Evolutionary conservation across 2,888 invertebrate genomes (phyloP), one percentile per base, ranked within the genome.

Genomic region (Rhamphomyia laevipes): DNA sequence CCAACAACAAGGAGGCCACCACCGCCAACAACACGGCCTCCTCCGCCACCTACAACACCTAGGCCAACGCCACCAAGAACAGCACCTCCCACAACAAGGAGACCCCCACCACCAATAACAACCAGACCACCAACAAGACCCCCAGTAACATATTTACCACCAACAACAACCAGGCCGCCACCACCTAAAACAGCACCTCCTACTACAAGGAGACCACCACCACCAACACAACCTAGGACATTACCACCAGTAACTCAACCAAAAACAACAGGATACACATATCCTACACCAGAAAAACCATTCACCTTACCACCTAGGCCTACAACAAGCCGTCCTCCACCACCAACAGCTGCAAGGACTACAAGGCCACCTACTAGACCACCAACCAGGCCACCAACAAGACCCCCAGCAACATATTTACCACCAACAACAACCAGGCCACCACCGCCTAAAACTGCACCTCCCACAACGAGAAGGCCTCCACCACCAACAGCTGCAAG

Each of bases 401-500:
- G 21, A 9, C 44, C 38, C 12, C 18, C 44, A 40, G 18, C 44
- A 18, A 43, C n/a, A 11, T 40, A 31, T 1, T 16, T 46, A 21
- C 56, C 50, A 7, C 53, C 35, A 48, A 55, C 53, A 16, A 51
- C 55, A 17, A 46, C 55, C 7, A 51, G 47, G 27, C 48, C 53
- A 6, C 51, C 55, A 18, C 21, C 47, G 21, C 51, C 50, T 44
- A 18, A 27, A 5, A 50, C 49, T 47, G 33, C 45, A 1, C 55
- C 59, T 9, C 53, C 52, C 27, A 45, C 63, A 21, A 60, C 57
- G 53, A 59, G 55, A 51, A 30, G 47, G n/a, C n/a, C n/a, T 23
- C 41, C 46, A 16, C 46, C 51, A 45, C 30, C 9, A 21, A 37
- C 35, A 16, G 18, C 51, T 5, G 47, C 53, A 2, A 33, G 48